These are phyloP conservation scores for Drosophila lacicola DNA, from an alignment of 2,888 invertebrate species.

Conservation along the genomic window DNA sequence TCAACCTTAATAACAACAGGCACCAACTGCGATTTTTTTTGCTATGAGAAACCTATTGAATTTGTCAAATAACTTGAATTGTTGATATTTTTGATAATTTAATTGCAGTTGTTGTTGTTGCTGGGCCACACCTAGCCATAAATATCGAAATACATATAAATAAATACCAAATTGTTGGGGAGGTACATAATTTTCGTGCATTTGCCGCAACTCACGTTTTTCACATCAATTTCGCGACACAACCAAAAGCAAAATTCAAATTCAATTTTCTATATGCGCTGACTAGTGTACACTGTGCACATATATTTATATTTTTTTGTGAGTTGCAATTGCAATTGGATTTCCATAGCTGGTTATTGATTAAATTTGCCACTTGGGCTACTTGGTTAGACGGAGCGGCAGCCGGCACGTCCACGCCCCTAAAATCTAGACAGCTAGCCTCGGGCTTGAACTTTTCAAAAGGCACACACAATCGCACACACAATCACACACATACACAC, in stretches of 20 bases:
- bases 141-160: constrained; percentile 51
- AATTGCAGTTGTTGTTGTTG: constrained; percentile 46
- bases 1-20: constrained; percentile 6
- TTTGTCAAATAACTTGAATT: constrained; percentile 56
- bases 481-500: background rate
- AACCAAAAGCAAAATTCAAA: constrained; percentile 25
- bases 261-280: constrained; percentile 42
- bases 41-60: constrained; percentile 25
- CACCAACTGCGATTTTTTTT: constrained; percentile 18
- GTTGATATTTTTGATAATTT: constrained; percentile 60
- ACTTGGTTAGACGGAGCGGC: constrained; percentile 15
- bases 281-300: constrained; percentile 13
- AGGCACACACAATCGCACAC: constrained; percentile 20
- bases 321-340: constrained; percentile 36
- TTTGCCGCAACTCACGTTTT: constrained; percentile 66
- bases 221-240: constrained; percentile 63
- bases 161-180: constrained; percentile 57
- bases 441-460: constrained; percentile 56
- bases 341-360: constrained; percentile 68
- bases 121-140: constrained; percentile 66
- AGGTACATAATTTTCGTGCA: constrained; percentile 74
- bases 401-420: constrained; percentile 54
- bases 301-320: background rate
- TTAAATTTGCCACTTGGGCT: constrained; percentile 67
- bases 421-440: constrained; percentile 33